Base-by-base conservation (phyloP, 1,140 invertebrate genomes). In the Onthophagus taurus region DNA sequence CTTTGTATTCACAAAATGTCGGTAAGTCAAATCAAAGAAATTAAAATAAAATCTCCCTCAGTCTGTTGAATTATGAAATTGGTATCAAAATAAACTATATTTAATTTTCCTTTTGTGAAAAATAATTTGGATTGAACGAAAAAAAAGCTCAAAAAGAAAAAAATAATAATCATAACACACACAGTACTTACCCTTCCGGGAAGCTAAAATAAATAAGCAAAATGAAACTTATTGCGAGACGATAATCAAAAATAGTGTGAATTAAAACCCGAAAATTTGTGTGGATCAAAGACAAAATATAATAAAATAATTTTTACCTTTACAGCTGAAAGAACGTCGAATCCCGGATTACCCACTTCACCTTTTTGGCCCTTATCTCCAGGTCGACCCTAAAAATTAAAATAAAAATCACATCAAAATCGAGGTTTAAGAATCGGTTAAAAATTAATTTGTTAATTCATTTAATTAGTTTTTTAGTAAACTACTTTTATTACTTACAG, bases 301-400 rank as follows among this genome's bases (percentile, higher is more conserved):
- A 45, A 44, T 31, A 24, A 31, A 21, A 19, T 21, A 23, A 44
- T 30, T 39, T 24, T 44, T 78, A 91, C 88, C 83, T 91, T 92
- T 52, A 90, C 85, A 48, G 86, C 85, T 46, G 86, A 83, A 66
- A 89, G 85, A 19, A 91, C 83, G 63, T 92, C 88, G 57, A 90
- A 89, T 29, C 87, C 87, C 21, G 85, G 83, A 62, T 79, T 87
- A 47, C 87, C 87, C 35, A 80, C 72, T 55, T 89, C 85, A 24
- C 85, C 88, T 65, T 89, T 89, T 54, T 80, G 77, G 33, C 92
- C 91, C 61, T 88, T 89, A 42, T 91, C 85, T 4, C 92, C 91
- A 31, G 80, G 76, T 58, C 76, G 75, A 31, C 91, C 91, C 83
- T 93, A 71, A 23, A 70, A 74, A 55, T 42, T 9, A n/a, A 36